These are phyloP conservation scores for Eulemur coronatus DNA, from an alignment of 2,797 vertebrate species.

Conservation along the genomic window DNA sequence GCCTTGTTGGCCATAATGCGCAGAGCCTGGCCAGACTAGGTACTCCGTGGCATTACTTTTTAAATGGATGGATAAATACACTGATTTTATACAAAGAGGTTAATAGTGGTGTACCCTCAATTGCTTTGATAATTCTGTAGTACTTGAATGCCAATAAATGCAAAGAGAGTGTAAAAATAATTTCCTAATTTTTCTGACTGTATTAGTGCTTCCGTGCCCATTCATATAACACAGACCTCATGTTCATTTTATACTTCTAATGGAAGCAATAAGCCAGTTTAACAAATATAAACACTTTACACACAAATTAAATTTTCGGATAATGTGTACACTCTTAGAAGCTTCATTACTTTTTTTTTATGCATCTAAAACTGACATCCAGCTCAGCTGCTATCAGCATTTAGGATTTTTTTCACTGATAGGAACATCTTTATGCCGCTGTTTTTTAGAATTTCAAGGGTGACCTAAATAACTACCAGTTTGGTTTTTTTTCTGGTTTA, in stretches of 20 bases:
- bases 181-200: neutral
- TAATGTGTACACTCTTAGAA: neutral
- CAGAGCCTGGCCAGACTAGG: neutral
- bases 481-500: neutral
- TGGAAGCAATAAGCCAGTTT: neutral
- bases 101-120: neutral
- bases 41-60: neutral
- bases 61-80: neutral
- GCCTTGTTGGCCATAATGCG: accelerated
- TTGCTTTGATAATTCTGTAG: no score
- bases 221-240: no score
- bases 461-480: neutral
- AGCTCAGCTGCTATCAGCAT: neutral
- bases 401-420: neutral
- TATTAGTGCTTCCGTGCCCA: neutral
- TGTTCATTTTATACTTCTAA: neutral
- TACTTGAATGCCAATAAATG: neutral
- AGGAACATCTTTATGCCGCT: neutral
- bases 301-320: neutral
- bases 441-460: neutral
- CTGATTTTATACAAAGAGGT: neutral
- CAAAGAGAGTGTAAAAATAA: neutral
- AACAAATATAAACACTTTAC: neutral
- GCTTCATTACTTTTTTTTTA: neutral
- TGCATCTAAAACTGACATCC: neutral